Conservation (phyloP, 2,797 vertebrate species). For the Enteromius trimaculatus region DNA sequence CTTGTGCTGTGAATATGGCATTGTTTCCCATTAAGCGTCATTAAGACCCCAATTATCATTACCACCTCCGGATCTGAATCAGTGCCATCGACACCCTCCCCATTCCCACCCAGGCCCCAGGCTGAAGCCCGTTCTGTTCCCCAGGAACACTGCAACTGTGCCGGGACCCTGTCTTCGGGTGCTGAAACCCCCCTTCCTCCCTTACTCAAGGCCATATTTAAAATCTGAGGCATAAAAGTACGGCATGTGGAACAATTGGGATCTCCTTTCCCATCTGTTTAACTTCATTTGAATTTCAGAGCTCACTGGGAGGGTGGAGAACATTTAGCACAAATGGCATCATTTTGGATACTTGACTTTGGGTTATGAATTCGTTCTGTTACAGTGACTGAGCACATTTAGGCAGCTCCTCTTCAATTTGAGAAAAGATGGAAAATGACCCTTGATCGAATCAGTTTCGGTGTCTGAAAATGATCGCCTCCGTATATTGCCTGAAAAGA, state of each 20-base stretch:
- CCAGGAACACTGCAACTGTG: constrained; percentile 45
- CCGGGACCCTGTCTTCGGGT: constrained; percentile 47
- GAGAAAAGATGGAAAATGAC: constrained; percentile 24
- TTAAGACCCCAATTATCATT: constrained; percentile 77
- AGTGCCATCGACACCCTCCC: constrained; percentile 48
- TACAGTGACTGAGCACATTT: constrained; percentile 76
- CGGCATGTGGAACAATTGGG: constrained; percentile 77
- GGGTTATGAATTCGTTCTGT: constrained; percentile 76
- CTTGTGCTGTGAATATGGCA: constrained; percentile 66
- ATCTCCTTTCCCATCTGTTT: constrained; percentile 79
- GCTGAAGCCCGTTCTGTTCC: constrained; percentile 50
- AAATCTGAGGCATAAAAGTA: constrained; percentile 73
- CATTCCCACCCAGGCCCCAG: constrained; percentile 47
- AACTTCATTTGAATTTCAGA: constrained; percentile 80
- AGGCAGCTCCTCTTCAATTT: constrained; percentile 37
- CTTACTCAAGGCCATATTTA: constrained; percentile 69
- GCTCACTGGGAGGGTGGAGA: constrained; percentile 66
- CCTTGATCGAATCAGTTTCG: constrained; percentile 3
- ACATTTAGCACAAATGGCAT: constrained; percentile 67
- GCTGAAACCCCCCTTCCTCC: constrained; percentile 38
- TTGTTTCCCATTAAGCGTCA: constrained; percentile 70
- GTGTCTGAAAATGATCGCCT: neutral
- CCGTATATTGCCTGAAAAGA: neutral
- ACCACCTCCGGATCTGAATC: constrained; percentile 59
- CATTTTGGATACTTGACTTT: constrained; percentile 74